Conservation (phyloP, 2,797 vertebrate species). For the Spondyliosoma cantharus region DNA sequence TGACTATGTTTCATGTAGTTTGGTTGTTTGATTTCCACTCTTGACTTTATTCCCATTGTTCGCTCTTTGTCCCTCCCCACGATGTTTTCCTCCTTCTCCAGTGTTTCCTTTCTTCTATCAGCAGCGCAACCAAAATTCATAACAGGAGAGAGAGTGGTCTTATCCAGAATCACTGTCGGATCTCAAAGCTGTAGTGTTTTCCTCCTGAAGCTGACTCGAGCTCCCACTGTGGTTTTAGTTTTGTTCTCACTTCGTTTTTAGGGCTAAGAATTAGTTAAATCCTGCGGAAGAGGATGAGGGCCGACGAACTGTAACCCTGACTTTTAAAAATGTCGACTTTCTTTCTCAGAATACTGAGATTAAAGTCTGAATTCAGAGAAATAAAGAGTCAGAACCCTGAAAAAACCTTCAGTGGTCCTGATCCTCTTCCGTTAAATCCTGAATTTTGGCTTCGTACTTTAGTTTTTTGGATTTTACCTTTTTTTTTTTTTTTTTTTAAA, state of each 20-base stretch:
- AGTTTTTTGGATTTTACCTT: not conserved
- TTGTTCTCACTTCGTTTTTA: slow-evolving; percentile 9
- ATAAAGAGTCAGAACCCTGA: no score
- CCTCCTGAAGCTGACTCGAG: slow-evolving; percentile 13
- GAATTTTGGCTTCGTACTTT: slow-evolving; percentile 13
- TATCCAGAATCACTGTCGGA: slow-evolving; percentile 54
- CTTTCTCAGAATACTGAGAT: no score
- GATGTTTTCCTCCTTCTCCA: slow-evolving; percentile 20
- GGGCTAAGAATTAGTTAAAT: not conserved
- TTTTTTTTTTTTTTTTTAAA: no score
- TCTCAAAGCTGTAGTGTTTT: slow-evolving; percentile 13
- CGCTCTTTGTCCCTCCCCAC: slow-evolving; percentile 1
- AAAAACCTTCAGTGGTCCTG: no score
- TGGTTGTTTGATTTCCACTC: slow-evolving; percentile 30
- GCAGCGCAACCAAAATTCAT: slow-evolving; percentile 82
- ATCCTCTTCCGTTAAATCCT: not conserved
- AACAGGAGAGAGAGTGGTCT: slow-evolving; percentile 43
- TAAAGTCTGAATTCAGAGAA: no score
- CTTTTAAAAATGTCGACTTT: no score
- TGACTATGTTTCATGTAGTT: slow-evolving; percentile 42
- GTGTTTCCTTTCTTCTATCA: slow-evolving; percentile 52
- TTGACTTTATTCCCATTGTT: slow-evolving; percentile 25
- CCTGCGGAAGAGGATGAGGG: no score
- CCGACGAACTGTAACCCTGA: no score
- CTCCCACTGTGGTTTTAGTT: slow-evolving; percentile 17